Evolutionary conservation across 1,140 invertebrate species (phyloP).

Genomic region (Drosophila chauvacae): DNA sequence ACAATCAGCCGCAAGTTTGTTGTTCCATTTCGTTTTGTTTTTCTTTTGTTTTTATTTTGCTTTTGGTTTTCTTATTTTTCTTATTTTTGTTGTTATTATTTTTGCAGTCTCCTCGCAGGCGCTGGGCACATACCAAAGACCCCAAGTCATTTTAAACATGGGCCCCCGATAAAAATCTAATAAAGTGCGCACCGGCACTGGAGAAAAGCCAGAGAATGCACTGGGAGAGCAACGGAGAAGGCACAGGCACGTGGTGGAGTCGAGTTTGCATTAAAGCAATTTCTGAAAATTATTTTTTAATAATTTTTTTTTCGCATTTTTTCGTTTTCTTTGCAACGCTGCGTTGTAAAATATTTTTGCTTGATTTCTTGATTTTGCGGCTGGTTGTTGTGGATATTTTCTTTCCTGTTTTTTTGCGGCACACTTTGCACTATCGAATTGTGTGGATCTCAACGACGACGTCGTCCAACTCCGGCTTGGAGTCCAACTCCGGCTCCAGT

Average conservation of each 20-base stretch:
- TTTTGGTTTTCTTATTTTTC: not conserved
- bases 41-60: slow-evolving; percentile 6
- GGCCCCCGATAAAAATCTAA: slow-evolving; percentile 75
- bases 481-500: slow-evolving; percentile 42
- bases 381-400: slow-evolving; percentile 1
- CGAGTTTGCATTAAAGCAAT: slow-evolving; percentile 61
- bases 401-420: slow-evolving; percentile 45
- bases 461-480: slow-evolving; percentile 23
- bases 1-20: slow-evolving; percentile 1
- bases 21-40: slow-evolving; percentile 22
- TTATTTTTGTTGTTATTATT: not conserved
- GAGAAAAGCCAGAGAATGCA: slow-evolving; percentile 21
- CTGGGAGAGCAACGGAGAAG: slow-evolving; percentile 12
- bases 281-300: slow-evolving; percentile 79
- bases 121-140: slow-evolving; percentile 52
- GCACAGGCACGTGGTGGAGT: slow-evolving; percentile 15
- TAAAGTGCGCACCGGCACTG: slow-evolving; percentile 63
- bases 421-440: slow-evolving; percentile 81
- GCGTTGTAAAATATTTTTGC: slow-evolving; percentile 52
- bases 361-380: slow-evolving; percentile 65
- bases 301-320: slow-evolving; percentile 44
- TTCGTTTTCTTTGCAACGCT: slow-evolving; percentile 11
- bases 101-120: slow-evolving; percentile 29
- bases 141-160: slow-evolving; percentile 72
- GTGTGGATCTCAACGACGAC: slow-evolving; percentile 60